A percentile compares a stretch with the other conserved stretches of the same genome.
phyloP scores from a whole-genome alignment of 2,797 vertebrate species.

The Pitangus sulphuratus region DNA sequence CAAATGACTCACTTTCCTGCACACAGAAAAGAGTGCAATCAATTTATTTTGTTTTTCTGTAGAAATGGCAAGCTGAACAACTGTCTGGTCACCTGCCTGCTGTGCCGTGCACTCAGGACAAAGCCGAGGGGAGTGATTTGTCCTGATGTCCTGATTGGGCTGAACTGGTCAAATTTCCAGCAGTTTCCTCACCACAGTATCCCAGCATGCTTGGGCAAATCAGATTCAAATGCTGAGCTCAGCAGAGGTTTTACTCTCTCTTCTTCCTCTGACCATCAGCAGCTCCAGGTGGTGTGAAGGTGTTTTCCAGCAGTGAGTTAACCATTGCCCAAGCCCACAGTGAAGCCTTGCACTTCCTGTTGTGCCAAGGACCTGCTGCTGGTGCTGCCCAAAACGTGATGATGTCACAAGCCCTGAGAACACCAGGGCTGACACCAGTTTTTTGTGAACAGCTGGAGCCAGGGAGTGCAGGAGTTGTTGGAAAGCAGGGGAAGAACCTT shows the following conservation, averaged over 20 bases:
- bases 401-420: not conserved
- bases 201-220: not conserved
- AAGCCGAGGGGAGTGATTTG: not conserved
- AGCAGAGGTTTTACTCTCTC: not conserved
- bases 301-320: not conserved
- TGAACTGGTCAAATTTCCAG: not conserved
- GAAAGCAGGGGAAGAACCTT: not conserved
- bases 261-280: not conserved
- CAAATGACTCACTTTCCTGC: not conserved
- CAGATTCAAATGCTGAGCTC: not conserved
- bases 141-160: not conserved
- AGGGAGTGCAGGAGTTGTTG: not conserved
- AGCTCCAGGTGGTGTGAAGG: not conserved
- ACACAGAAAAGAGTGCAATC: not conserved
- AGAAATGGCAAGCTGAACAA: not conserved
- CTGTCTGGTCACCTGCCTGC: rapidly evolving
- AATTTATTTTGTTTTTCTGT: not conserved
- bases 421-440: not conserved
- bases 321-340: rapidly evolving
- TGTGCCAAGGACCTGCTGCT: rapidly evolving
- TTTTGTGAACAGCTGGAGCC: not conserved
- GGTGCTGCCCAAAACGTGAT: rapidly evolving
- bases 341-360: not conserved
- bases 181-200: rapidly evolving
- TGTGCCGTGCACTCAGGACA: not conserved